Conservation (phyloP, 35 echinoderm and acorn worm species). For the Strongylocentrotus purpuratus region DNA sequence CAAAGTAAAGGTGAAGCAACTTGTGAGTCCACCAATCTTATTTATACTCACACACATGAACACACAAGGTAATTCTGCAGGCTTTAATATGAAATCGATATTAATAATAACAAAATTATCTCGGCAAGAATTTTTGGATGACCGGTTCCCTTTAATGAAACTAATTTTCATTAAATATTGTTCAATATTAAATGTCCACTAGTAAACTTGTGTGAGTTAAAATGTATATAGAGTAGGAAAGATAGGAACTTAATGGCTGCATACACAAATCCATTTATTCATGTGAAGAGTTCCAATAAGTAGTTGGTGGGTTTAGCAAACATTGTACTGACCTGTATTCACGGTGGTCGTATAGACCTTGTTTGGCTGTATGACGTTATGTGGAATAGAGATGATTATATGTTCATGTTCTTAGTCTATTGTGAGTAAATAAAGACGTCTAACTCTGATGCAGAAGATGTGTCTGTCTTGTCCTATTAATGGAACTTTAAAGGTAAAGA, state of each 20-base stretch:
- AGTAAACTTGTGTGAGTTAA: neutral
- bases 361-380: neutral
- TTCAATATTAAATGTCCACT: neutral
- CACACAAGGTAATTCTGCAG: too few relatives aligned
- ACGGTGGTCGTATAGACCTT: neutral
- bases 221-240: neutral
- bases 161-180: neutral
- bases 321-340: neutral
- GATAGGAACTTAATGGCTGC: neutral
- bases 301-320: neutral
- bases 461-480: neutral
- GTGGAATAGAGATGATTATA: conserved; percentile 7
- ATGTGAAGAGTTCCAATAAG: neutral
- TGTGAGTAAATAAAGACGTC: conserved; percentile 3
- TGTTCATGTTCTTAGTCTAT: neutral
- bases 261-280: neutral
- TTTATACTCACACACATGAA: too few relatives aligned
- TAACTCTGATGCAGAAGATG: neutral
- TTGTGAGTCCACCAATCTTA: too few relatives aligned
- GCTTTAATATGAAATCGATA: too few relatives aligned
- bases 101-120: too few relatives aligned
- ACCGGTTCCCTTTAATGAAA: neutral
- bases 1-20: too few relatives aligned
- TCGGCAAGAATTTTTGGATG: neutral
- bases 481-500: neutral